Conservation (phyloP, 2,797 vertebrate genomes). For the Acanthis flammea region DNA sequence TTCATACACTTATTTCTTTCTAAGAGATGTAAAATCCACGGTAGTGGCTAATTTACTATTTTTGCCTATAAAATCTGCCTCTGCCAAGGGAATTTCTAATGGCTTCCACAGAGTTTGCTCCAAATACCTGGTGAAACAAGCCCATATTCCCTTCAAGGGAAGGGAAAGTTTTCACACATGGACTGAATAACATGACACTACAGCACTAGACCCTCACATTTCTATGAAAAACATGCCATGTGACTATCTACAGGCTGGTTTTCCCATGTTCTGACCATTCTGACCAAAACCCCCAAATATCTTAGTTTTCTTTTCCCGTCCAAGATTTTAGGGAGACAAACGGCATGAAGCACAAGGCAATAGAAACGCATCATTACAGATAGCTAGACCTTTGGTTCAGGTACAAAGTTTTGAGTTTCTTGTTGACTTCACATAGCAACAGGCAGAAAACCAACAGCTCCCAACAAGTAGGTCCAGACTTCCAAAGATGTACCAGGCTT, state of each 20-base stretch:
- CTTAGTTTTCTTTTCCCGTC: background rate
- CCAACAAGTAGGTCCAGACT: background rate
- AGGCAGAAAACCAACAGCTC: background rate
- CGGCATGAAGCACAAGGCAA: background rate
- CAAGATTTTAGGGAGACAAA: background rate
- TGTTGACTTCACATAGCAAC: background rate
- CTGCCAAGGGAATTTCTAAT: background rate
- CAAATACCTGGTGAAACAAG: background rate
- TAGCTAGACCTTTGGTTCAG: background rate
- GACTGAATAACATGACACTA: background rate
- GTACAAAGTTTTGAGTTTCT: background rate
- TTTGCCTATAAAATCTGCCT: background rate
- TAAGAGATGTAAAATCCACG: background rate
- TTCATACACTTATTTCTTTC: background rate
- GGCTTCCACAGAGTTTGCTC: background rate
- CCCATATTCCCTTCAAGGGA: background rate
- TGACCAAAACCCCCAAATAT: background rate
- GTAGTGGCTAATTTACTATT: background rate
- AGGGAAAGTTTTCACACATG: background rate
- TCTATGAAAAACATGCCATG: background rate
- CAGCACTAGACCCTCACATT: fast-evolving
- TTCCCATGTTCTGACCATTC: background rate
- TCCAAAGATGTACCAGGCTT: background rate
- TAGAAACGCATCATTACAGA: fast-evolving
- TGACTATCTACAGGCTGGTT: background rate